Conservation (phyloP, 2,797 vertebrate genomes). For the Xenops minutus region DNA sequence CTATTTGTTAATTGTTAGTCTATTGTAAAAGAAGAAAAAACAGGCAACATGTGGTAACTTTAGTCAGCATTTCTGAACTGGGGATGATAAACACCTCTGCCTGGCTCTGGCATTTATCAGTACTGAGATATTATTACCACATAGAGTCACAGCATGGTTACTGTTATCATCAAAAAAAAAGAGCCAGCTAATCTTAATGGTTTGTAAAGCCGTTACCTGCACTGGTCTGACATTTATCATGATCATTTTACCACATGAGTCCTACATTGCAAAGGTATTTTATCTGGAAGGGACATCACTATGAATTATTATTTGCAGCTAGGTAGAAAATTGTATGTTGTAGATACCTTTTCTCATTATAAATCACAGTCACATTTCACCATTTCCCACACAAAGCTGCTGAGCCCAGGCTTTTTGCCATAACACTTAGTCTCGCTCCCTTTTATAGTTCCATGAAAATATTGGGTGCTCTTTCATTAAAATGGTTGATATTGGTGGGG, state of each 20-base stretch:
- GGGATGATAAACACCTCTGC: constrained; percentile 82
- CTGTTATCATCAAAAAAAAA: constrained; percentile 86
- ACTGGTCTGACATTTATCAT: constrained; percentile 94
- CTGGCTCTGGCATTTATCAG: constrained; percentile 83
- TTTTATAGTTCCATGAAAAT: constrained; percentile 76
- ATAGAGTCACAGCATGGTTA: constrained; percentile 81
- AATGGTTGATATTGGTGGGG: constrained; percentile 56
- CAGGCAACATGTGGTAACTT: constrained; percentile 82
- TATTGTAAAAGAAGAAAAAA: constrained; percentile 67
- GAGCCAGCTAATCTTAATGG: constrained; percentile 90
- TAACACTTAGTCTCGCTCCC: constrained; percentile 59
- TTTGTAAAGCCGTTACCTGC: constrained; percentile 99
- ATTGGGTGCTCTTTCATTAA: constrained; percentile 75
- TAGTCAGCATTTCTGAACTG: constrained; percentile 84
- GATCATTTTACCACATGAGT: constrained; percentile 88
- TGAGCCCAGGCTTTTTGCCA: constrained; percentile 87
- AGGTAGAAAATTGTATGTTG: constrained; percentile 99
- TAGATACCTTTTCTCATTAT: constrained; percentile 92
- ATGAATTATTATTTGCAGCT: constrained; percentile 99
- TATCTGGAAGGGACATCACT: constrained; percentile 95
- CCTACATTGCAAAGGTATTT: constrained; percentile 90
- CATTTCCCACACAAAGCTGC: constrained; percentile 91
- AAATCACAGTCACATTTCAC: constrained; percentile 97
- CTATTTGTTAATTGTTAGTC: constrained; percentile 61
- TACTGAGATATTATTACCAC: constrained; percentile 89